Percentiles rank a stretch among this genome's conserved stretches.
Conservation (phyloP, 92 coral and sea anemone species). For the Porites cylindrica region DNA sequence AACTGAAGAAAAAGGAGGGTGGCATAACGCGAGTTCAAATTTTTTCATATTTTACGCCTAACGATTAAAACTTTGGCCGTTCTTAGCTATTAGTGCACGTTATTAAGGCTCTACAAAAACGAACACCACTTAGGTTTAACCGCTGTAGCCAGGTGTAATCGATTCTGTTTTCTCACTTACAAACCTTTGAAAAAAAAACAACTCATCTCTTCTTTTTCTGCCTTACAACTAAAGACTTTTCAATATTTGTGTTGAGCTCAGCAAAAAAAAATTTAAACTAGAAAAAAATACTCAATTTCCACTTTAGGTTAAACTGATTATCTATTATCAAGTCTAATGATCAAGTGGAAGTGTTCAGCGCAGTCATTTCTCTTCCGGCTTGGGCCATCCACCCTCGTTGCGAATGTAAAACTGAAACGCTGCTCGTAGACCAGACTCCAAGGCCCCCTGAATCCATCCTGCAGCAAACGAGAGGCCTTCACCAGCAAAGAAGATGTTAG, state of each 20-base stretch:
- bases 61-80: constrained; percentile 5
- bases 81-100: constrained; percentile 7
- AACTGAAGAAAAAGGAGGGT: background rate
- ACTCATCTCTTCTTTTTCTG: constrained; percentile 8
- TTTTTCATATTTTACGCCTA: background rate
- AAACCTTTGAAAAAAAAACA: constrained; percentile 25
- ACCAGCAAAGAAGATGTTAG: no score
- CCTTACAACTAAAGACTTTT: constrained; percentile 27
- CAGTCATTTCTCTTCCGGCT: constrained; percentile 1
- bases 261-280: constrained; percentile 23
- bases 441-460: constrained; percentile 76
- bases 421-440: constrained; percentile 70
- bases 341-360: constrained; percentile 22
- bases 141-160: constrained; percentile 1
- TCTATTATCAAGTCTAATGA: constrained; percentile 30
- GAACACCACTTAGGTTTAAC: constrained; percentile 22
- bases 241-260: constrained; percentile 32
- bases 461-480: constrained; percentile 66
- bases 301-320: constrained; percentile 29
- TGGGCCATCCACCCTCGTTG: constrained; percentile 52
- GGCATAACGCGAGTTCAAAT: constrained; percentile 7
- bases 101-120: constrained; percentile 23
- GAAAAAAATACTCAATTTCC: constrained; percentile 21
- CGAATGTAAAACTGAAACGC: constrained; percentile 59
- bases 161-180: constrained; percentile 7